Evolutionary conservation across 2,888 invertebrate species (phyloP).

Genomic region (Eulithis testata): DNA sequence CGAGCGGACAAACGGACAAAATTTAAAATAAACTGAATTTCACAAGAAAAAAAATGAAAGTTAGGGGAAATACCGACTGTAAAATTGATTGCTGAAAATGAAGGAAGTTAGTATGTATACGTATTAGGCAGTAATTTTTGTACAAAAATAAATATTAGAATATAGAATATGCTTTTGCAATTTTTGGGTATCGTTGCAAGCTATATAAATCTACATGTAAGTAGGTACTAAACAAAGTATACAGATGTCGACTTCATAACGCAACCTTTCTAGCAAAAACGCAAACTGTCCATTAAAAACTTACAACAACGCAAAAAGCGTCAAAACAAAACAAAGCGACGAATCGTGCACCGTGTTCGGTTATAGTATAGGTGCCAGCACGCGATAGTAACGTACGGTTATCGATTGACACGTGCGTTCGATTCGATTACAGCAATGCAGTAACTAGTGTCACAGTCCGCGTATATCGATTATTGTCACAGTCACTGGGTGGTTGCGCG

Average conservation of each 20-base stretch:
- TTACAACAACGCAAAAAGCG: constrained; percentile 19
- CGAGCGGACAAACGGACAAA: too few relatives aligned
- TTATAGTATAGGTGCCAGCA: constrained; percentile 10
- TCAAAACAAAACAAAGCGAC: constrained; percentile 35
- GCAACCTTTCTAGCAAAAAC: constrained; percentile 3
- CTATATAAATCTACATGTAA: too few relatives aligned
- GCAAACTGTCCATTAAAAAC: constrained; percentile 6
- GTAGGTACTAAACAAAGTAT: too few relatives aligned
- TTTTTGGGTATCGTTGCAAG: too few relatives aligned
- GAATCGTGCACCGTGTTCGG: constrained; percentile 35
- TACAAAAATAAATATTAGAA: too few relatives aligned
- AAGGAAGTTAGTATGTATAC: too few relatives aligned
- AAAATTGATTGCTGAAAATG: too few relatives aligned
- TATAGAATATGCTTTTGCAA: too few relatives aligned
- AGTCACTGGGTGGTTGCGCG: constrained; percentile 49
- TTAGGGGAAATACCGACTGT: too few relatives aligned
- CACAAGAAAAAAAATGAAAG: too few relatives aligned
- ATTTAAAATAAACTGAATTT: too few relatives aligned
- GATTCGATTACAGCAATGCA: constrained; percentile 2
- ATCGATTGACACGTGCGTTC: constrained; percentile 33
- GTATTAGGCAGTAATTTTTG: too few relatives aligned
- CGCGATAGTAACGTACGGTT: constrained; percentile 30
- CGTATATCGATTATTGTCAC: constrained; percentile 12
- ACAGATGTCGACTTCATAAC: constrained; percentile 11
- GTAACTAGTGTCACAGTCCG: not conserved